Evolutionary conservation across 2,797 vertebrate species (phyloP), one percentile per base, ranked within the genome.

Genomic region (Avahi laniger): DNA sequence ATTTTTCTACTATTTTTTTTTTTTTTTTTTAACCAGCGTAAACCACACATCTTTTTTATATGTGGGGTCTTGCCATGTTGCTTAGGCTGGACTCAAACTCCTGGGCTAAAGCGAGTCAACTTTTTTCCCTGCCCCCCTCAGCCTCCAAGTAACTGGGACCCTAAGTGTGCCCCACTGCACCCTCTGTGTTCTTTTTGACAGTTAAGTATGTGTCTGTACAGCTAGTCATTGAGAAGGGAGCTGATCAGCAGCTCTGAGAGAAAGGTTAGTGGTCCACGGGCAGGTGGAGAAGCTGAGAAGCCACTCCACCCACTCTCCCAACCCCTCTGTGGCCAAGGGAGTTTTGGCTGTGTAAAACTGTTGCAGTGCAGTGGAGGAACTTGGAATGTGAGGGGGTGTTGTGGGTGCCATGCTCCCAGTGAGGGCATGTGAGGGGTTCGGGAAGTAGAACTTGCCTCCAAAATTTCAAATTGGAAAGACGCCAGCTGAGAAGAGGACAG

Each of bases 401-500:
- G 43, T 75, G 35, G 50, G n/a, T 89, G 30, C 73, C 28, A 5
- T 30, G 50, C 2, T 73, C 52, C 72, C 65, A 78, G 22, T 59
- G 67, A 95, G 52, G 86, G 75, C 30, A 8, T 87, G n/a, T 65
- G 52, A 65, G 57, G 28, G 41, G 9, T 78, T 93, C 26, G 17
- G 50, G 78, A 75, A 83, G 80, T 46, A 30, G 48, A 90, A 50
- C 85, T 73, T 83, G 75, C 80, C 91, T 82, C 35, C 17, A 81
- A 50, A 88, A 67, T 89, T 95, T 88, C 75, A 85, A 17, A 54
- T 89, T 12, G 18, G 69, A 80, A 89, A 61, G 41, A 63, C 5
- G 1, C 48, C 89, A 80, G 65, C 85, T 84, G 46, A 94, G 72
- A 95, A 93, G 72, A 93, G 84, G 84, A 96, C 54, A 41, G 43